These are phyloP conservation scores for Microchrysa polita DNA, from an alignment of 2,888 invertebrate genomes.

Conservation along the genomic window DNA sequence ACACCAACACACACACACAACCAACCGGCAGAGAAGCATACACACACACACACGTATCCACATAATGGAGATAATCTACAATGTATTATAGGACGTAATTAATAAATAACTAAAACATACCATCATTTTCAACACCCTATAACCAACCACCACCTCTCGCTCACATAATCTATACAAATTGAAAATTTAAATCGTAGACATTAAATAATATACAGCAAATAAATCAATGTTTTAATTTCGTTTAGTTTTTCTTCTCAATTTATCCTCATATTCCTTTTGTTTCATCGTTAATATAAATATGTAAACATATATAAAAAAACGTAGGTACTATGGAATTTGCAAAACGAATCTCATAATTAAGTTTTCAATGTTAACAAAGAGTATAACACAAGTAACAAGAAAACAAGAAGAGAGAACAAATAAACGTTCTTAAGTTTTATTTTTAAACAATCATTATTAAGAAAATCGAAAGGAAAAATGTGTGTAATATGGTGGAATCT, in stretches of 20 bases:
- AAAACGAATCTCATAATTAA: constrained; percentile 29
- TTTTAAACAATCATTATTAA: not conserved
- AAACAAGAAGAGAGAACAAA: not conserved
- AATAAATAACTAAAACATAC: not conserved
- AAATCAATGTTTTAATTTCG: not conserved
- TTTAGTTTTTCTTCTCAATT: not conserved
- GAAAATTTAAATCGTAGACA: not conserved
- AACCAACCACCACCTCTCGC: no score
- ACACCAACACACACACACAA: no score
- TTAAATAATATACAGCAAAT: not conserved
- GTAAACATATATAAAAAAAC: not conserved
- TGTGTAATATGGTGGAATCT: not conserved
- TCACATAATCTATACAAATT: not conserved
- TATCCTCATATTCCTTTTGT: not conserved
- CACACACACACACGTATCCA: no score
- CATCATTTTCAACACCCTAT: not conserved
- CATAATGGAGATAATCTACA: not conserved
- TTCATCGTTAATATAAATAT: not conserved
- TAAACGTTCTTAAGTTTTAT: not conserved
- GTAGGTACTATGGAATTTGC: constrained; percentile 3
- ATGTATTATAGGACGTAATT: constrained; percentile 6
- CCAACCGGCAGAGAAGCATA: no score
- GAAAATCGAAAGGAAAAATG: not conserved
- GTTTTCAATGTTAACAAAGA: constrained; percentile 7
- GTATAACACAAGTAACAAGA: not conserved